Evolutionary conservation across 2,888 invertebrate species (phyloP).

Genomic region (Ochropleura plecta): DNA sequence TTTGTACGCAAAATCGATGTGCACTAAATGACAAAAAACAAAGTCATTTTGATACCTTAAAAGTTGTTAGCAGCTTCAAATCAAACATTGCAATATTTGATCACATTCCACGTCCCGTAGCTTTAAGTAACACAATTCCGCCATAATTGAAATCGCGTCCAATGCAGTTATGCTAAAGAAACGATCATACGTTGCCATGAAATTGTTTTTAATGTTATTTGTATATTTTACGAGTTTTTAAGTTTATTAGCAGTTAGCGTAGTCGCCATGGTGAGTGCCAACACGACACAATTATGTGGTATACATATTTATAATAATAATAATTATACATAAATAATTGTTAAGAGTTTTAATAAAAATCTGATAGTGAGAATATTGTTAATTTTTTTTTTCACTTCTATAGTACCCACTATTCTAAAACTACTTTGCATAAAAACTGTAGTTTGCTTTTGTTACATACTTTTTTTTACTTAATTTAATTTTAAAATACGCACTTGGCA

Average conservation of each 20-base stretch:
- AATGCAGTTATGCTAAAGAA: slow-evolving; percentile 66
- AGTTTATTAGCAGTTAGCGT: slow-evolving; percentile 69
- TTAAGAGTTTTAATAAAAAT: slow-evolving; percentile 87
- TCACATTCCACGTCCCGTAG: slow-evolving; percentile 68
- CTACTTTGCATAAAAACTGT: slow-evolving; percentile 65
- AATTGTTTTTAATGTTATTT: slow-evolving; percentile 71
- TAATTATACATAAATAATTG: slow-evolving; percentile 84
- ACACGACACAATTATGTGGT: slow-evolving; percentile 82
- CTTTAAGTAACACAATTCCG: slow-evolving; percentile 67
- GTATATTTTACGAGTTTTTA: slow-evolving; percentile 67
- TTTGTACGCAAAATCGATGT: not conserved
- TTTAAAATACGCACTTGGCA: slow-evolving; percentile 15
- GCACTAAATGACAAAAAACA: slow-evolving; percentile 20
- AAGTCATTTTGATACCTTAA: slow-evolving; percentile 11
- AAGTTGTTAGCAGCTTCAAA: slow-evolving; percentile 45
- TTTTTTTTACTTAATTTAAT: not conserved
- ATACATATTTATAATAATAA: slow-evolving; percentile 79
- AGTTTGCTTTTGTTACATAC: not conserved
- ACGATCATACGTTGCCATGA: slow-evolving; percentile 69
- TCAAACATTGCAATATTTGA: slow-evolving; percentile 45
- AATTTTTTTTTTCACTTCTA: slow-evolving; percentile 68
- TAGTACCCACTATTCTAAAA: slow-evolving; percentile 55
- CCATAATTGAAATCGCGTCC: slow-evolving; percentile 69
- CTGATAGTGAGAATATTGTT: slow-evolving; percentile 77
- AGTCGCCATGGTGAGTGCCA: slow-evolving; percentile 85